Evolutionary conservation across 2,113 vertebrate species (phyloP).

Genomic region (Martes martes): DNA sequence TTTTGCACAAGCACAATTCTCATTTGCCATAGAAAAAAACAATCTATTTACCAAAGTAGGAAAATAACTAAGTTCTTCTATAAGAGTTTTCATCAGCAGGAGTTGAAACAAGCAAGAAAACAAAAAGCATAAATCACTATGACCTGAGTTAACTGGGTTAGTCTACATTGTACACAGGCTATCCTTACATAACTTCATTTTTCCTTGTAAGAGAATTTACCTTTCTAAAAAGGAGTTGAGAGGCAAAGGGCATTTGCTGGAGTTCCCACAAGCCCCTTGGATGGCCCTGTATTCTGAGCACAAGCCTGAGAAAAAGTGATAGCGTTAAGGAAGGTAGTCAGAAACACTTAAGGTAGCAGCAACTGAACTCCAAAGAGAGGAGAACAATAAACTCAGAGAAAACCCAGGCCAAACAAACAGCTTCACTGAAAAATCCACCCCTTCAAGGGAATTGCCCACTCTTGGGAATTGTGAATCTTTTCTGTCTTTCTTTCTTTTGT

Average conservation of each 20-base stretch:
- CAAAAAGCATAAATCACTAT: not conserved
- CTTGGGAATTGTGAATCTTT: not conserved
- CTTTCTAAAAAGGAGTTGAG: not conserved
- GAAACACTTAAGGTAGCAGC: not conserved
- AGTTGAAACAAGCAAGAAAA: not conserved
- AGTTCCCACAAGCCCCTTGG: not conserved
- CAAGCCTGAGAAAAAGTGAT: not conserved
- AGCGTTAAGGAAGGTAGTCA: not conserved
- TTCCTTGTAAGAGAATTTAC: not conserved
- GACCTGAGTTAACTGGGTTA: not conserved
- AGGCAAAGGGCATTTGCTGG: not conserved
- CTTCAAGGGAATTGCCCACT: not conserved
- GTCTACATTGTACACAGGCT: not conserved
- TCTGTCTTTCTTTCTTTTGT: constrained; percentile 45
- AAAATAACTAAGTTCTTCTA: not conserved
- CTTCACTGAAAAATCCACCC: not conserved
- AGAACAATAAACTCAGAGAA: constrained; percentile 10
- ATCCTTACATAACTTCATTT: not conserved
- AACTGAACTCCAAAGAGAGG: not conserved
- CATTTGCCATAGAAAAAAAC: not conserved
- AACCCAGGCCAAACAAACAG: not conserved
- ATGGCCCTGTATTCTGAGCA: not conserved
- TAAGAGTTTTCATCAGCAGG: not conserved
- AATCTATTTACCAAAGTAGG: not conserved
- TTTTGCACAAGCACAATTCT: not conserved